Evolutionary conservation across 2,888 invertebrate genomes (phyloP).

Genomic region (Melikaiella ostensackeni): DNA sequence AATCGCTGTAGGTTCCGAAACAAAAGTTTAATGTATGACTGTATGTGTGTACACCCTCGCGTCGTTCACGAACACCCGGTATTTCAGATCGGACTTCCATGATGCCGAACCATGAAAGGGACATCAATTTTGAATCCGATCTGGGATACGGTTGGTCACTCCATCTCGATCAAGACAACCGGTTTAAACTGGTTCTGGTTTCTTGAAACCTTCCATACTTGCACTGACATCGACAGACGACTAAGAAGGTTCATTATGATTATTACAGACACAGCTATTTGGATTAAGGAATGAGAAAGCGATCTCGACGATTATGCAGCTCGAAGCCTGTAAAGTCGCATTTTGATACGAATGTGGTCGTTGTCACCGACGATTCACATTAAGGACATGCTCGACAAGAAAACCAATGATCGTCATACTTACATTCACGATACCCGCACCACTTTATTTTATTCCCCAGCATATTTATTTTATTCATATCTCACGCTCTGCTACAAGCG

Average conservation of each 20-base stretch:
- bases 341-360: slow-evolving; percentile 29
- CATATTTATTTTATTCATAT: background rate
- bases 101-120: slow-evolving; percentile 60
- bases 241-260: slow-evolving; percentile 63
- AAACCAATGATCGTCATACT: slow-evolving; percentile 23
- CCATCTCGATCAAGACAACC: slow-evolving; percentile 62
- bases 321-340: slow-evolving; percentile 9
- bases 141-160: slow-evolving; percentile 63
- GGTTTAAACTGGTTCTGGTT: slow-evolving; percentile 65
- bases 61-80: slow-evolving; percentile 53
- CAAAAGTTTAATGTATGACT: background rate
- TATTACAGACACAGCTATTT: slow-evolving; percentile 49
- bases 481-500: background rate
- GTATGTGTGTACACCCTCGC: slow-evolving; percentile 9
- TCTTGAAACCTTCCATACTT: slow-evolving; percentile 51
- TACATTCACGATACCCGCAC: background rate
- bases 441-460: slow-evolving; percentile 15
- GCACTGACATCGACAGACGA: slow-evolving; percentile 58
- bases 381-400: slow-evolving; percentile 19
- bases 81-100: slow-evolving; percentile 51
- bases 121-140: slow-evolving; percentile 71
- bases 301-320: slow-evolving; percentile 44
- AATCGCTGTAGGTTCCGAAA: slow-evolving; percentile 16
- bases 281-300: slow-evolving; percentile 43
- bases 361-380: slow-evolving; percentile 4